Base-by-base conservation (phyloP, 2,888 invertebrate species). In the Volucella bombylans region DNA sequence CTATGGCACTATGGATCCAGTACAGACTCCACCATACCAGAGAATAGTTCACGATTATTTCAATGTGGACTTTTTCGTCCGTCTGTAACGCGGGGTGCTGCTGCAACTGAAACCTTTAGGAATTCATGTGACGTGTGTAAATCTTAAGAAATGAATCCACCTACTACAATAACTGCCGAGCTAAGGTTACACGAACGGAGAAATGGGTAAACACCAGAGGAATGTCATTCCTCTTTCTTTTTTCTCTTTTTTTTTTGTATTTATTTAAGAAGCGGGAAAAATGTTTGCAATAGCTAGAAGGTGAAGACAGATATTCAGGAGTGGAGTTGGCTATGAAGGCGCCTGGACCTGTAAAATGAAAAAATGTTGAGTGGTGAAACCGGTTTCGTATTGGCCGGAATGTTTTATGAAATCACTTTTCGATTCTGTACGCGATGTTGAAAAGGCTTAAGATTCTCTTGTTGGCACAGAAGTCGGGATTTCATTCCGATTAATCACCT, bases 81-180 rank as follows among this genome's bases (percentile, higher is more conserved):
- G 69, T 78, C 69, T 74, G 68, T 14, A 59, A 23, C 12, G 57
- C 52, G 38, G 18, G 71, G 64, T 55, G 12, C 18, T 39, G 61
- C 15, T 55, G 47, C 43, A 18, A 47, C 38, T 65, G 41, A 15
- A 61, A 65, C 43, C 67, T 71, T 59, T 49, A 80, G 80, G 83
- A 83, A 83, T 83, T 67, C 67, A 71, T 69, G 83, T 71, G 74
- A 83, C 83, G 83, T 83, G 80, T 76, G 83, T 79, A 83, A 71
- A 71, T 71, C 69, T 80, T 65, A 49, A 45, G 55, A 74, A 83
- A 80, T 80, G 71, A 55, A 83, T 83, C 80, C 83, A 80, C 83
- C 83, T 83, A 83, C 83, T 80, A 83, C 50, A 77, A 54, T 18
- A 62, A 54, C 41, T 12, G 43, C 9, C 47, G 50, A n/a, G 65